Base-by-base conservation (phyloP, 2,113 vertebrate species). In the Hypocryptadius cinnamomeus region DNA sequence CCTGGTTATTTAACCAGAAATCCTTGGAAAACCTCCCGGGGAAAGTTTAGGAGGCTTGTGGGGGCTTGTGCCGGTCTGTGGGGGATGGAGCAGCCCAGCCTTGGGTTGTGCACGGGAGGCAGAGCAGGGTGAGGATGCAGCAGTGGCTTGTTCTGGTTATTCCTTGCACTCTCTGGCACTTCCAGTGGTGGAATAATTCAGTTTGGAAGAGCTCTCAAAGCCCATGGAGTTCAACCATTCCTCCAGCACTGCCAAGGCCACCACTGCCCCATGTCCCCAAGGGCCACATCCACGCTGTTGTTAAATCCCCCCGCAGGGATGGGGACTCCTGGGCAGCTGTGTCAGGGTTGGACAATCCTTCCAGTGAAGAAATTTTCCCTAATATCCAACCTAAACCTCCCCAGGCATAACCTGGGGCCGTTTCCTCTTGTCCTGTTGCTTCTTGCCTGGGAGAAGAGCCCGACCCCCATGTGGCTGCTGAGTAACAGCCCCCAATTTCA, bases 111-210 rank as follows among this genome's bases (percentile, higher is more conserved):
- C 65, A 4, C 0, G 4, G 56, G 42, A 23, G 59, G 25, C 77
- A 18, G n/a, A 39, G 73, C 37, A 4, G 47, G n/a, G 50, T 0
- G 24, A 76, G 77, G 87, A 13, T 17, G 53, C 8, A 8, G 59
- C 9, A 0, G 9, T 3, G 60, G n/a, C 22, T 30, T 4, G 31
- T 7, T 20, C 8, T 20, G 73, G n/a, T 39, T 48, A 0, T 27
- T 35, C 24, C 40, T 40, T 8, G 35, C 4, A 2, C 7, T 11
- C 17, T 37, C 33, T 30, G 6, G 51, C 40, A 1, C 15, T 54
- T 63, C 35, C 47, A 35, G 1, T 4, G 3, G 0, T 42, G 79
- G 70, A 42, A 33, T 69, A 0, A 1, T 16, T 48, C 5, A 0
- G 1, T 69, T 48, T 28, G 64, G 56, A 83, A 77, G 16, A 77